phyloP scores from a whole-genome alignment of 2,113 vertebrate genomes.

The Puntigrus tetrazona region DNA sequence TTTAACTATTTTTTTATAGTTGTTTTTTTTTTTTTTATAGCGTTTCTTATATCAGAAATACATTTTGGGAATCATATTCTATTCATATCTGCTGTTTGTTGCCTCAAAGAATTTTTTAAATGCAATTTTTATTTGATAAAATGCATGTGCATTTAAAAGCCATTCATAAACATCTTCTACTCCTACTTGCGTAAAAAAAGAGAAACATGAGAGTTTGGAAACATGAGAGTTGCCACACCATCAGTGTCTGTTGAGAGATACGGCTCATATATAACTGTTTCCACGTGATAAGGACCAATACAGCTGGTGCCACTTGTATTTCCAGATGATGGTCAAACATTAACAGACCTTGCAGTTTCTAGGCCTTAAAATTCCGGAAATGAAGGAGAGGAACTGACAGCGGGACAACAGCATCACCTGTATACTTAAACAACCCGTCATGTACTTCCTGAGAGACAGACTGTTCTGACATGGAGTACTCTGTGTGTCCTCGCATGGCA shows the following conservation, averaged over 20 bases:
- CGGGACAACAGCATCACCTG: background rate
- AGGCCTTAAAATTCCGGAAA: slow-evolving; percentile 68
- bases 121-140: background rate
- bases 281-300: slow-evolving; percentile 74
- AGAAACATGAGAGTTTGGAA: slow-evolving; percentile 60
- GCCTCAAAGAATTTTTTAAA: background rate
- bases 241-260: slow-evolving; percentile 72
- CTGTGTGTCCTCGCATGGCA: background rate
- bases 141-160: background rate
- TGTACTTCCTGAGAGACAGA: background rate
- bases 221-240: slow-evolving; percentile 60
- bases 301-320: slow-evolving; percentile 70
- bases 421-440: background rate
- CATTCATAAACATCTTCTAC: slow-evolving; percentile 37
- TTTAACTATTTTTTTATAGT: too few species aligned
- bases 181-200: slow-evolving; percentile 49
- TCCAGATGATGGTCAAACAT: slow-evolving; percentile 70
- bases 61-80: background rate
- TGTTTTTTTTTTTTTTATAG: background rate
- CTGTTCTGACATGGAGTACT: slow-evolving; percentile 28
- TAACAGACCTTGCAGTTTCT: slow-evolving; percentile 70
- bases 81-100: background rate
- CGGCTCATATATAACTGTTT: slow-evolving; percentile 69
- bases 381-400: slow-evolving; percentile 30
- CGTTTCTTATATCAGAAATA: background rate